Base-by-base conservation (phyloP, 2,888 invertebrate species). In the Spilarctia lutea region DNA sequence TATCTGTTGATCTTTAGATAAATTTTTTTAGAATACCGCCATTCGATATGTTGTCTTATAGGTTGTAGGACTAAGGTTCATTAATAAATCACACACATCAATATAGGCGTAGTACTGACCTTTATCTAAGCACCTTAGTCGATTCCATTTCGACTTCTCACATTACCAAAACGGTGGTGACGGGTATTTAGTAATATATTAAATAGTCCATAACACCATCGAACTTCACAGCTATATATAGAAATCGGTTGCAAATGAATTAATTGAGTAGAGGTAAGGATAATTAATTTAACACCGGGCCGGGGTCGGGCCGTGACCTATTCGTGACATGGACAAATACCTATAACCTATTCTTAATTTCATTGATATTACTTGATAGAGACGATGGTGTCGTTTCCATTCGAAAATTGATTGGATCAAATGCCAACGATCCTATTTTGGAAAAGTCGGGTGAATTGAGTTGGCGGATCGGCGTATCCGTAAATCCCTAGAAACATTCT, bases 241-340 rank as follows among this genome's bases (percentile, higher is more conserved):
- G 60, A 63, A 63, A 63, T 63, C 60, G 13, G 16, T 30, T 6
- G 60, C 60, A 63, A 63, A 63, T 30, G 16, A 63, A 63, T 66
- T 66, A 66, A 33, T 20, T 66, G n/a, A 39, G 24, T n/a, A 24
- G n/a, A n/a, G 65, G 35, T 20, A 66, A 39, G 33, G 20, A 24
- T 66, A 35, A 66, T 66, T 66, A 20, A 66, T 35, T 66, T 66
- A 39, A 63, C 60, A 63, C 60, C 60, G 60, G 60, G 60, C 16
- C 27, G 27, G 60, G 30, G 60, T 16, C 30, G 27, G 16, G 60
- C 30, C 16, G 30, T 63, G 30, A 63, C 60, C 60, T 30, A 63
- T 13, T 63, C 60, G 60, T 63, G 27, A 16, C 60, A 63, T 7
- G 16, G 27, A 63, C 7, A 16, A 30, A 27, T 63, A 30, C 16